A percentile compares a stretch with the other conserved stretches of the same genome.
phyloP scores from a whole-genome alignment of 2,888 invertebrate species.

The Antheraea assamensis region DNA sequence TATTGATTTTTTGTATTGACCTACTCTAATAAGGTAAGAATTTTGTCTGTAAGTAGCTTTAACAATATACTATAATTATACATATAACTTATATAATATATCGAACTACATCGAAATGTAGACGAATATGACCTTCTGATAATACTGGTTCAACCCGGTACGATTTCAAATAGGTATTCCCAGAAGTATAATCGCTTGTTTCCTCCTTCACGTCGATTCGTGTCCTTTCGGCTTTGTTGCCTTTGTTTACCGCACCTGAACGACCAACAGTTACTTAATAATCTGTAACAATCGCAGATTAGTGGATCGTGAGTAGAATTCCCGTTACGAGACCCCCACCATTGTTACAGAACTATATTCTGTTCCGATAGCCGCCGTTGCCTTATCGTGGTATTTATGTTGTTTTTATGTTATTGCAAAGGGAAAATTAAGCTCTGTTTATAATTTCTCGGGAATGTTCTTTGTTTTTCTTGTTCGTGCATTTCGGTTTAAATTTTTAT shows the following conservation, averaged over 20 bases:
- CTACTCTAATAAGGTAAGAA: too few species aligned
- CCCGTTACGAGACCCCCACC: constrained; percentile 29
- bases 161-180: constrained; percentile 25
- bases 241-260: constrained; percentile 43
- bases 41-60: too few species aligned
- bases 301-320: constrained; percentile 54
- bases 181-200: constrained; percentile 43
- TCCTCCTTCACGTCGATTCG: constrained; percentile 38
- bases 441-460: constrained; percentile 21
- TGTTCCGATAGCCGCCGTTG: constrained; percentile 37
- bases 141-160: constrained; percentile 4
- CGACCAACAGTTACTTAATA: constrained; percentile 54
- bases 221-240: constrained; percentile 43
- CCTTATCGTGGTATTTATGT: constrained; percentile 40
- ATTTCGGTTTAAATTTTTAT: constrained; percentile 19
- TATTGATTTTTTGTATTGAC: too few species aligned
- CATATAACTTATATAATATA: too few species aligned
- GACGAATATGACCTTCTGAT: constrained; percentile 12
- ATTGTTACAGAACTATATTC: constrained; percentile 35
- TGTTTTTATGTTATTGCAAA: constrained; percentile 47
- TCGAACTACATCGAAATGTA: not conserved
- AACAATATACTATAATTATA: too few species aligned
- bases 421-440: constrained; percentile 24
- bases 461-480: constrained; percentile 47
- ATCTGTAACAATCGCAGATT: constrained; percentile 58